Conservation (phyloP, 2,797 vertebrate species). For the Mionectes olivaceus region DNA sequence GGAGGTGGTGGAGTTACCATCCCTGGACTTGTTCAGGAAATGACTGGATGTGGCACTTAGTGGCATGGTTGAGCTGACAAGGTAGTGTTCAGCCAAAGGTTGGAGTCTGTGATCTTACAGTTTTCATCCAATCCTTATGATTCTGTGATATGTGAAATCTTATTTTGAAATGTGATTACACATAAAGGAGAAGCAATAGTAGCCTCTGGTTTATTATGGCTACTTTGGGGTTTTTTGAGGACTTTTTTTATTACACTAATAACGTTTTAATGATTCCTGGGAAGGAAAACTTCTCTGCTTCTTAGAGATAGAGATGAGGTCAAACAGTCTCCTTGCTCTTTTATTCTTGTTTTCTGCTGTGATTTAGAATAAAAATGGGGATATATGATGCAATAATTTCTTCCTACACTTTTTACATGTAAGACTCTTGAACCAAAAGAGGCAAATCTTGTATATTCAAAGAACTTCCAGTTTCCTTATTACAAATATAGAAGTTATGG, state of each 20-base stretch:
- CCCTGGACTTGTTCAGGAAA: neutral
- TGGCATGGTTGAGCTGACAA: neutral
- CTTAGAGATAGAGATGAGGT: neutral
- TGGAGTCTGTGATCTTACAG: neutral
- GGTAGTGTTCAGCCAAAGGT: neutral
- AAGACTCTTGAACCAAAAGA: neutral
- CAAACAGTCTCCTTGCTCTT: neutral
- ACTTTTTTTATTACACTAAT: neutral
- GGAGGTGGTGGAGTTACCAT: no score
- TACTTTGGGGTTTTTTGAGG: neutral
- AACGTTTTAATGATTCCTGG: constrained; percentile 7
- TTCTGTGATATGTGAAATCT: neutral
- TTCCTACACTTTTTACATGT: neutral
- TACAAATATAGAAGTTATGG: neutral
- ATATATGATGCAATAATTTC: neutral
- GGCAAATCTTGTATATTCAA: neutral
- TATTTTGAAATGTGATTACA: neutral
- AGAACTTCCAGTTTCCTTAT: neutral
- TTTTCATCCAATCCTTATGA: neutral
- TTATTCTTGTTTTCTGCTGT: neutral
- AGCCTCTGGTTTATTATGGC: neutral
- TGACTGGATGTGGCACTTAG: neutral
- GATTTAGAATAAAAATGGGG: neutral
- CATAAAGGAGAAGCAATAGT: neutral
- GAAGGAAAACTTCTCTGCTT: neutral